Percentiles rank a stretch among this genome's conserved stretches.
Evolutionary conservation across 1,140 invertebrate genomes (phyloP).

Genomic region (Wiebesia pumilae): DNA sequence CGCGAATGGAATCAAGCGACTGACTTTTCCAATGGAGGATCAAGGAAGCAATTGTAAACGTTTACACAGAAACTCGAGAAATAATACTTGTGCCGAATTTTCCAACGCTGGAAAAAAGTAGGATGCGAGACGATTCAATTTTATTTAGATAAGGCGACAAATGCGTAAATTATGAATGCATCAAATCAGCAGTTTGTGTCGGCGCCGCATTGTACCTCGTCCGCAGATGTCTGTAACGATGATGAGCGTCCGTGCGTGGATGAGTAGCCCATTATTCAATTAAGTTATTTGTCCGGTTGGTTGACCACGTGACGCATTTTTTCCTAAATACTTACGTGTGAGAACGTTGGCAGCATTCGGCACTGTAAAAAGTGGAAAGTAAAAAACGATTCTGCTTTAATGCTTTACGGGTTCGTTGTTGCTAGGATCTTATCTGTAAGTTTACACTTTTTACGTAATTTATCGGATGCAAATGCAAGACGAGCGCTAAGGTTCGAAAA

Average conservation of each 20-base stretch:
- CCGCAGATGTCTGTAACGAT: not conserved
- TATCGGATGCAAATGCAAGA: not conserved
- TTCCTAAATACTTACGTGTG: not conserved
- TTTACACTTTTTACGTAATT: not conserved
- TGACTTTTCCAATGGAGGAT: not conserved
- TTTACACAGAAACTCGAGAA: too few relatives aligned
- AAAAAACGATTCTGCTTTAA: not conserved
- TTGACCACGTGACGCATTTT: not conserved
- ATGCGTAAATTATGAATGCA: not conserved
- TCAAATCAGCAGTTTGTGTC: not conserved
- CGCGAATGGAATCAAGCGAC: not conserved
- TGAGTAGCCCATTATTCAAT: not conserved
- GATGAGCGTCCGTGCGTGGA: not conserved
- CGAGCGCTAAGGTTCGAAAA: not conserved
- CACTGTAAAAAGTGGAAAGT: too few relatives aligned
- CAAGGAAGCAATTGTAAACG: not conserved
- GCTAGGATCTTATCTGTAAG: too few relatives aligned
- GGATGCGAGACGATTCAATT: not conserved
- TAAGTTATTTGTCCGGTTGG: not conserved
- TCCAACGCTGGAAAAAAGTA: not conserved
- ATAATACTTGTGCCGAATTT: too few relatives aligned
- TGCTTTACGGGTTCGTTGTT: not conserved
- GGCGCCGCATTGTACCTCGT: not conserved
- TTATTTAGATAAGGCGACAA: not conserved
- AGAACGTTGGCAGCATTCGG: too few relatives aligned